Base-by-base conservation (phyloP, 2,888 invertebrate genomes). In the Lamproptera curius region DNA sequence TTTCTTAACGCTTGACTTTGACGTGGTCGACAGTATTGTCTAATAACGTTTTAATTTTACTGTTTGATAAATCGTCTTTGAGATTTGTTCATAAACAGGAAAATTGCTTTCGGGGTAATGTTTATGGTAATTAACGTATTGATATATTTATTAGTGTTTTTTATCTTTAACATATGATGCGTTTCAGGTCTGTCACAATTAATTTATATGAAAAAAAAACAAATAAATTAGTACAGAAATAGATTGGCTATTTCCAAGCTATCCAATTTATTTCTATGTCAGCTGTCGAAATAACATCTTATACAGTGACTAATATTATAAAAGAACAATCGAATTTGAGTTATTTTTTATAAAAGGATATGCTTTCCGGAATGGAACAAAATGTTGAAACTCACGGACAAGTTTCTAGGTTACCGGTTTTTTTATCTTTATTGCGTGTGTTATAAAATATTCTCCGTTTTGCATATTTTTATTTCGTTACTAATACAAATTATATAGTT, bases 351-450 rank as follows among this genome's bases (percentile, higher is more conserved):
- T n/a, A 2, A 16, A 36, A 16, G 11, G 16, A 16, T 16, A 16
- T 16, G 17, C n/a, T 36, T 36, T 16, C 36, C 36, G 16, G 36
- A 36, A 11, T 36, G 36, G 31, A 11, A 31, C n/a, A 31, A 28
- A 36, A 16, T 9, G 36, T 16, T 36, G 17, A 31, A 31, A 31
- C 31, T 11, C 36, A 36, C 17, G 35, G 36, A 39, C 39, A 23
- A 36, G 35, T 35, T 6, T 15, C 10, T 26, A 15, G 16, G 13
- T 35, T 11, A 43, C 11, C 1, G 15, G 14, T 16, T 43, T 23
- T 23, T 43, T 11, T 8, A 16, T 36, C 31, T 11, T 15, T 16
- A 6, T 11, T n/a, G 14, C 15, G 10, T 28, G 16, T 13, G 11
- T 31, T 31, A 31, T 31, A 28, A 28, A 28, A 28, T 31, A 31